These are phyloP conservation scores for Alaudala cheleensis DNA, from an alignment of 2,113 vertebrate genomes.

Conservation along the genomic window DNA sequence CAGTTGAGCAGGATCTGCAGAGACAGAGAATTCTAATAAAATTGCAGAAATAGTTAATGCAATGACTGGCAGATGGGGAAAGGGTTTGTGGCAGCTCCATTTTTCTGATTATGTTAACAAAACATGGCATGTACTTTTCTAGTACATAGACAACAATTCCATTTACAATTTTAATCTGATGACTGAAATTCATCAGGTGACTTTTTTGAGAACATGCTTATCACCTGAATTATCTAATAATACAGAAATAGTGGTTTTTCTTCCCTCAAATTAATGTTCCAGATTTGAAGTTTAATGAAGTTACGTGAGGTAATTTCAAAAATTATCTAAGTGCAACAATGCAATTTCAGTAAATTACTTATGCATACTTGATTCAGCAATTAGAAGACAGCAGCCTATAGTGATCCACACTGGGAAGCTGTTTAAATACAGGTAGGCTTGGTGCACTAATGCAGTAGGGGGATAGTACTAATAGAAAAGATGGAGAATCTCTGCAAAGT, in stretches of 20 bases:
- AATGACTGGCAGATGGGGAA: slow-evolving; percentile 78
- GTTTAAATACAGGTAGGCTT: slow-evolving; percentile 28
- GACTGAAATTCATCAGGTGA: slow-evolving; percentile 65
- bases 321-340: slow-evolving; percentile 38
- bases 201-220: slow-evolving; percentile 19
- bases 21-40: slow-evolving; percentile 80
- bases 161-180: slow-evolving; percentile 72
- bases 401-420: slow-evolving; percentile 14
- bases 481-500: background rate
- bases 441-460: background rate
- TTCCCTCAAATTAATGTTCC: slow-evolving; percentile 52
- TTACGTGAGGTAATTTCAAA: slow-evolving; percentile 44
- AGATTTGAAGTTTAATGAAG: slow-evolving; percentile 57
- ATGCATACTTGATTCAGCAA: slow-evolving; percentile 60
- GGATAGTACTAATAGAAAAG: background rate
- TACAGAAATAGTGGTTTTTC: background rate
- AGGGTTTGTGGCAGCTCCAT: slow-evolving; percentile 71
- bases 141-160: slow-evolving; percentile 54
- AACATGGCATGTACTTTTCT: slow-evolving; percentile 72
- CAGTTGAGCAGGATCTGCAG: slow-evolving; percentile 79
- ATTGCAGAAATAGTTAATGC: slow-evolving; percentile 77
- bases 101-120: slow-evolving; percentile 83
- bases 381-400: slow-evolving; percentile 27
- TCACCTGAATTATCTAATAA: slow-evolving; percentile 59
- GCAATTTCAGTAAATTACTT: slow-evolving; percentile 50